Conservation (phyloP, 2,888 invertebrate genomes). For the Limnephilus lunatus region DNA sequence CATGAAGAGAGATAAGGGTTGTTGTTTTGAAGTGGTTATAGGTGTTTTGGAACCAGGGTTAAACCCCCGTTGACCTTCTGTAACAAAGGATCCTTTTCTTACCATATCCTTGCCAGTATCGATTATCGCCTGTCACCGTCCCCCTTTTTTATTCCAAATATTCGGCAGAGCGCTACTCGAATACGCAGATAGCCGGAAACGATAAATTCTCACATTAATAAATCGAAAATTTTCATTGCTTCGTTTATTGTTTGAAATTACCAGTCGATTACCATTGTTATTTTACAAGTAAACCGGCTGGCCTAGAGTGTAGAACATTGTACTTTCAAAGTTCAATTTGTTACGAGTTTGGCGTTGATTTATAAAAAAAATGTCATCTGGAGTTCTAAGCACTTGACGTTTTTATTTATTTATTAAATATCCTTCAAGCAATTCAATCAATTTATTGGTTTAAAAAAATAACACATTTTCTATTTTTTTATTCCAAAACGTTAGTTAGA, state of each 20-base stretch:
- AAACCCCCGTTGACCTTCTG: slow-evolving; percentile 39
- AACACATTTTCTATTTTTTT: neutral
- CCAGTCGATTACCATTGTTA: neutral
- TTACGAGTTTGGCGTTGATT: neutral
- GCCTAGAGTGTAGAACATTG: neutral
- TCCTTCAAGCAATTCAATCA: neutral
- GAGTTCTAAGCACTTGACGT: neutral
- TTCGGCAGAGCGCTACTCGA: slow-evolving; percentile 12
- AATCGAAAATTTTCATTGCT: neutral
- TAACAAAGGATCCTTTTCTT: slow-evolving; percentile 45
- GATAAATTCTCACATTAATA: slow-evolving; percentile 38
- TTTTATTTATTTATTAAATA: neutral
- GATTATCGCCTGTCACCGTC: slow-evolving; percentile 29
- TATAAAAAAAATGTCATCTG: neutral
- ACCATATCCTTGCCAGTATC: slow-evolving; percentile 35
- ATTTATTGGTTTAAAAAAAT: neutral
- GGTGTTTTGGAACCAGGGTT: slow-evolving; percentile 44
- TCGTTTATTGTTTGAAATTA: slow-evolving; percentile 8
- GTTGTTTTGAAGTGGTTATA: slow-evolving; percentile 48
- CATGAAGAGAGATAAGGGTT: slow-evolving; percentile 35
- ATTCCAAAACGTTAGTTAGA: neutral
- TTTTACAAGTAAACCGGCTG: neutral
- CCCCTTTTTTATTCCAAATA: slow-evolving; percentile 35
- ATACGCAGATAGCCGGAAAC: neutral
- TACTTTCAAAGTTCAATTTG: neutral